Conservation (phyloP, 2,888 invertebrate genomes). For the Dusona sp. region DNA sequence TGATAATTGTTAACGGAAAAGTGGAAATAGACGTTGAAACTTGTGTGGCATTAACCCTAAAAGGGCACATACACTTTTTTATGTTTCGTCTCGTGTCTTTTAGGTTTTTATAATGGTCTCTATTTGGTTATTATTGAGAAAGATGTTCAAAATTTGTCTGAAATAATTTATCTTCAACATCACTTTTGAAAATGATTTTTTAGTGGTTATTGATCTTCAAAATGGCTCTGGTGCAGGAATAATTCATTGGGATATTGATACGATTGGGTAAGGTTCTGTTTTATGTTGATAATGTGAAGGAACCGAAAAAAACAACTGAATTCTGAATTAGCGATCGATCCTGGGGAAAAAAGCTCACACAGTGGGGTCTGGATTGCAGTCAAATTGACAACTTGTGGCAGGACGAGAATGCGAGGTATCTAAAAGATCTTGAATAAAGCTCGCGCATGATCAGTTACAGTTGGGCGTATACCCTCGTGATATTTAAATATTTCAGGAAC, state of each 20-base stretch:
- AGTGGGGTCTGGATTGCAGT: not conserved
- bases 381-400: not conserved
- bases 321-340: not conserved
- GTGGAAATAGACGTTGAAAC: not conserved
- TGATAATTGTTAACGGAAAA: not conserved
- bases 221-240: not conserved
- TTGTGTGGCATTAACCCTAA: not conserved
- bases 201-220: not conserved
- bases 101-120: too few species aligned
- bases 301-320: not conserved
- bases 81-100: too few species aligned
- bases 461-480: not conserved
- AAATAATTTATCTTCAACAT: too few species aligned
- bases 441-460: not conserved
- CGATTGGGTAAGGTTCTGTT: not conserved
- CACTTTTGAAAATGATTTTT: too few species aligned
- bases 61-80: too few species aligned
- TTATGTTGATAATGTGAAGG: not conserved
- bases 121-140: too few species aligned
- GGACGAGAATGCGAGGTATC: not conserved
- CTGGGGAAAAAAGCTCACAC: not conserved
- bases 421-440: not conserved
- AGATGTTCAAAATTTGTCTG: too few species aligned
- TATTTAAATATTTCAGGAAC: constrained; percentile 7
- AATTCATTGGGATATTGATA: not conserved